These are phyloP conservation scores for Actinia equina DNA, from an alignment of 64 coral and sea anemone species.

Conservation along the genomic window DNA sequence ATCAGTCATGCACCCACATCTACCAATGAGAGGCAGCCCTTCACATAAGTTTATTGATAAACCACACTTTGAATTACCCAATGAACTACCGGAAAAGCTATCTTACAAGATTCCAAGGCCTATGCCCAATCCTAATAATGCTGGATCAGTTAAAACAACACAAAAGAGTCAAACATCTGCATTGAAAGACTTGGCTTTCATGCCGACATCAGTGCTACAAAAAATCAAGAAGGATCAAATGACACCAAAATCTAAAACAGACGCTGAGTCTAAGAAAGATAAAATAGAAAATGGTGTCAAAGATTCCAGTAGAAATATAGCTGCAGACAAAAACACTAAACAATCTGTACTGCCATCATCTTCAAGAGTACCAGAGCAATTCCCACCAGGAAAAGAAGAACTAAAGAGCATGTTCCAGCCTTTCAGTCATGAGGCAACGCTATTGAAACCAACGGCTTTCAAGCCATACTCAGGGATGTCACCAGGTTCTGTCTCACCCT, in stretches of 20 bases:
- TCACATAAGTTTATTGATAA: not conserved
- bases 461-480: conserved; percentile 48
- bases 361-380: not conserved
- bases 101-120: not conserved
- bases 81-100: not conserved
- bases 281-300: not conserved
- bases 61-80: conserved; percentile 8
- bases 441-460: conserved; percentile 60
- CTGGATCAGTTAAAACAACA: not conserved
- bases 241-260: conserved; percentile 15
- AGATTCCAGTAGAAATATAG: not conserved
- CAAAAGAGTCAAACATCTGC: conserved; percentile 8
- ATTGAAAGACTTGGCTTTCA: conserved; percentile 39
- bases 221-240: conserved; percentile 55
- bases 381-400: not conserved
- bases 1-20: not conserved
- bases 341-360: not conserved
- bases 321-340: not conserved
- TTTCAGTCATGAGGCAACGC: not conserved
- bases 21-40: not conserved
- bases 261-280: not conserved
- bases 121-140: not conserved
- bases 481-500: conserved; percentile 25
- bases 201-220: conserved; percentile 57
- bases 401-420: not conserved